Percentiles rank a stretch among this genome's conserved stretches.
phyloP scores from a whole-genome alignment of 2,113 vertebrate species.

The Strix uralensis region DNA sequence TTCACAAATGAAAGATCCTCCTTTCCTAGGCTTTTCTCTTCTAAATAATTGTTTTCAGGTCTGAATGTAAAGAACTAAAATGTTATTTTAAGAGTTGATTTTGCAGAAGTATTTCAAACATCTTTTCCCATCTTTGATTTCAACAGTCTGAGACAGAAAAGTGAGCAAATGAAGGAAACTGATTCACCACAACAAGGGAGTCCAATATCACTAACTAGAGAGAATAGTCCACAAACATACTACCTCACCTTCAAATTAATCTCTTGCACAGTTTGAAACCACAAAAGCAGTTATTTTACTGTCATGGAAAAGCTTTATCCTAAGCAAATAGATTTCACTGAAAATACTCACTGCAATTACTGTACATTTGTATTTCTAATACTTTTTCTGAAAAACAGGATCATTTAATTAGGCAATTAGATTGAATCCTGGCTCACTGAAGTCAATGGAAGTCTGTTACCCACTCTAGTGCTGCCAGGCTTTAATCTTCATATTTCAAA shows the following conservation, averaged over 20 bases:
- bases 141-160: neutral
- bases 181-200: neutral
- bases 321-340: neutral
- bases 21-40: neutral
- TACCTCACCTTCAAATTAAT: neutral
- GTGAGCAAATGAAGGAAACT: neutral
- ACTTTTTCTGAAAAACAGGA: neutral
- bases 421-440: neutral
- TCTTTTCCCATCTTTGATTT: neutral
- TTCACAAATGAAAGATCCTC: neutral
- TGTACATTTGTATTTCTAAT: neutral
- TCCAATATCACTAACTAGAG: neutral
- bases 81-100: neutral
- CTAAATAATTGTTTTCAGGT: neutral
- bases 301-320: neutral
- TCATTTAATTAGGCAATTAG: neutral
- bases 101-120: neutral
- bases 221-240: neutral
- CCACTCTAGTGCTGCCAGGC: neutral
- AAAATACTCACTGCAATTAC: neutral
- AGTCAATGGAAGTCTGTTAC: neutral
- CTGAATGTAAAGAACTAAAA: neutral
- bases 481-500: neutral
- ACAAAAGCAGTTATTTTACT: neutral
- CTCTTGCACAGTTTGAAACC: neutral